These are phyloP conservation scores for Drosophila yakuba DNA, from an alignment of 1,140 invertebrate species.

Conservation along the genomic window DNA sequence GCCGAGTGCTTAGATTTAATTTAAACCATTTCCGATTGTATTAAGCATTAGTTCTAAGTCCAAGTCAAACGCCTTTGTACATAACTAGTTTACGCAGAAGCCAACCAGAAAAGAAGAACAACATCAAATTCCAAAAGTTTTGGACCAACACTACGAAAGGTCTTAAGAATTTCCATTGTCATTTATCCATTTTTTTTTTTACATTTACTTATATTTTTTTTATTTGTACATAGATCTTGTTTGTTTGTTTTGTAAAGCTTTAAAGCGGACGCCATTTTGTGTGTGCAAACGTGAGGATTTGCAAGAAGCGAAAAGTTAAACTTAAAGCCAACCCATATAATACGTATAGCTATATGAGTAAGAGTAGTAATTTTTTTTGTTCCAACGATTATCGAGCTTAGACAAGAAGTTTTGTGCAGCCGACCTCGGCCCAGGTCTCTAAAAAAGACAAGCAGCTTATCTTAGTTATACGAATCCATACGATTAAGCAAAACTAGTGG, in stretches of 20 bases:
- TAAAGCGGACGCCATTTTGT: constrained; percentile 68
- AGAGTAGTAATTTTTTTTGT: constrained; percentile 29
- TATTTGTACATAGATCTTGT: constrained; percentile 36
- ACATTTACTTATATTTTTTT: constrained; percentile 17
- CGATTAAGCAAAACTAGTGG: constrained; percentile 12
- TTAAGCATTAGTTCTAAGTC: constrained; percentile 36
- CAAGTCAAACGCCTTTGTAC: constrained; percentile 62
- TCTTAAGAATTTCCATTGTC: constrained; percentile 1
- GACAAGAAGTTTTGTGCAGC: constrained; percentile 25
- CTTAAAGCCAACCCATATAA: constrained; percentile 26
- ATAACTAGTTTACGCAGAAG: constrained; percentile 36
- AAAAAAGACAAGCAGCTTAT: constrained; percentile 36
- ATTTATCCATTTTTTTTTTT: constrained; percentile 2
- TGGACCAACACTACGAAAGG: constrained; percentile 8
- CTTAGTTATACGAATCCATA: constrained; percentile 15
- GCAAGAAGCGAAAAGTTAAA: constrained; percentile 53
- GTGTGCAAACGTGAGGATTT: constrained; percentile 36
- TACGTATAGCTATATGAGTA: constrained; percentile 9
- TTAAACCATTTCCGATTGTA: constrained; percentile 10
- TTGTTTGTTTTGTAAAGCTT: constrained; percentile 53
- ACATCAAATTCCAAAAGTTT: constrained; percentile 2
- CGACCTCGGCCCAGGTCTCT: constrained; percentile 27
- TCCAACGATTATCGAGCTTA: background rate
- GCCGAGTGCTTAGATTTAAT: constrained; percentile 37
- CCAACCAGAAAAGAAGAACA: constrained; percentile 8